Conservation (phyloP, 2,113 vertebrate species). For the Myiozetetes cayanensis region DNA sequence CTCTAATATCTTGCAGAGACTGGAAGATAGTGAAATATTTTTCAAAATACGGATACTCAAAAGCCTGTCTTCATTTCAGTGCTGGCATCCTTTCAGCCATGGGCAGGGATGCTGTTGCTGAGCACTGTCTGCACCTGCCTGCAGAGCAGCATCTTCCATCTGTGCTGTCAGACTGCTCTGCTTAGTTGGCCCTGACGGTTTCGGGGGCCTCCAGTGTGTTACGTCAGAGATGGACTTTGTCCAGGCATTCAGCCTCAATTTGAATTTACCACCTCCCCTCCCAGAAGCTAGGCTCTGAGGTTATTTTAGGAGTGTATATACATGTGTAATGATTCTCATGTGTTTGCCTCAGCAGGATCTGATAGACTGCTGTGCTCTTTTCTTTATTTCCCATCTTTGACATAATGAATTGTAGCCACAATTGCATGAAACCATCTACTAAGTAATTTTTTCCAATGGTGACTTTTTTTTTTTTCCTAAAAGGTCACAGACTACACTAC, state of each 20-base stretch:
- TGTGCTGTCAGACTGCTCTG: neutral
- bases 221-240: neutral
- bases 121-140: neutral
- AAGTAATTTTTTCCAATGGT: slow-evolving; percentile 63
- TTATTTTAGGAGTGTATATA: neutral
- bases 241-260: neutral
- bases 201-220: neutral
- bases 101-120: neutral
- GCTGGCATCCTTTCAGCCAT: neutral
- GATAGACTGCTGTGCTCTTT: neutral
- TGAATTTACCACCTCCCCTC: neutral
- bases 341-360: slow-evolving; percentile 15
- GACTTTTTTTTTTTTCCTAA: slow-evolving; percentile 37
- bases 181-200: neutral
- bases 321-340: neutral
- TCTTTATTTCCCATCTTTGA: slow-evolving; percentile 52
- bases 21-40: neutral
- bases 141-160: neutral
- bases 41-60: neutral
- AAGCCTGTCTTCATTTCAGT: neutral
- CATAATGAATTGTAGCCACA: slow-evolving; percentile 46
- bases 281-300: neutral
- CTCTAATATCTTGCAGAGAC: neutral
- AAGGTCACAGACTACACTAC: slow-evolving; percentile 31
- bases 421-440: slow-evolving; percentile 40